Conservation (phyloP, 1,140 invertebrate genomes). For the Drosophila kikkawai region DNA sequence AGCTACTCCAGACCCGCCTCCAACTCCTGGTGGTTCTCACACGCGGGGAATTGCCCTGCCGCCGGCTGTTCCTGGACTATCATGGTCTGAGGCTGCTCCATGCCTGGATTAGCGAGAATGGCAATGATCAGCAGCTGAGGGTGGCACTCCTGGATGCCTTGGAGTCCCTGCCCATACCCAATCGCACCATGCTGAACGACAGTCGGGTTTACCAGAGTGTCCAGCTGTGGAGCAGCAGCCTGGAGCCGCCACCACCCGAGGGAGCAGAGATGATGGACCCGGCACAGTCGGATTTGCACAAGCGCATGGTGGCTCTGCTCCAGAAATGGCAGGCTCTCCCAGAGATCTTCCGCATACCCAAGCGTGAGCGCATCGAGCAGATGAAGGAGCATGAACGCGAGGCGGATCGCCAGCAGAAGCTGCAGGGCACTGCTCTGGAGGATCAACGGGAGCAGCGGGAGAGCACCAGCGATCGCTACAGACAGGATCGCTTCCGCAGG, state of each 20-base stretch:
- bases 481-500: constrained; percentile 84
- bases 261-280: background rate
- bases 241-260: constrained; percentile 60
- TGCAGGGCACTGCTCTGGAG: constrained; percentile 65
- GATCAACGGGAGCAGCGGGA: constrained; percentile 46
- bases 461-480: constrained; percentile 75
- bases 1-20: constrained; percentile 90
- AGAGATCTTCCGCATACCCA: constrained; percentile 96
- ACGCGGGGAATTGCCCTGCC: constrained; percentile 91
- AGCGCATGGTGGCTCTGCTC: constrained; percentile 35
- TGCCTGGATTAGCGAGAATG: constrained; percentile 93
- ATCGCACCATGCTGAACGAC: constrained; percentile 96
- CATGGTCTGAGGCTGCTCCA: constrained; percentile 95
- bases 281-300: background rate
- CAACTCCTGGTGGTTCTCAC: constrained; percentile 90
- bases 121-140: constrained; percentile 87
- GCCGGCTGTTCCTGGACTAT: constrained; percentile 96
- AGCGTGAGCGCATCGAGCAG: constrained; percentile 96
- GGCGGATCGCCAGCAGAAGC: constrained; percentile 86
- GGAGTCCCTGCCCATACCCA: constrained; percentile 94
- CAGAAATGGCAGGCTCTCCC: constrained; percentile 77
- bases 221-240: constrained; percentile 90
- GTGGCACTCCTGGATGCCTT: constrained; percentile 92
- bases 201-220: constrained; percentile 94
- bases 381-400: constrained; percentile 97